phyloP scores from a whole-genome alignment of 2,888 invertebrate genomes.

The Herminia tarsipennalis region DNA sequence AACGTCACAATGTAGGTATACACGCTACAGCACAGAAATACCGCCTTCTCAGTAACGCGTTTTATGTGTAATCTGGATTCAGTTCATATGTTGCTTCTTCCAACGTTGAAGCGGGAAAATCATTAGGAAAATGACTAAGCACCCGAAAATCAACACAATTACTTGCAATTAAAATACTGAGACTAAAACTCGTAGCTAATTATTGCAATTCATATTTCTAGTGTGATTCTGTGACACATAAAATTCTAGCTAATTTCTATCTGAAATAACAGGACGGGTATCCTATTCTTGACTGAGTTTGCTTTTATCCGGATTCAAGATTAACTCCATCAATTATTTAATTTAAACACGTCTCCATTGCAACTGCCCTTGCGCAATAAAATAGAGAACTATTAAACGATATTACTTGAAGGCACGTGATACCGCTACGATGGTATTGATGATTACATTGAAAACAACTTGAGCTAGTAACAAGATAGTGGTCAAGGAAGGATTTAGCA shows the following conservation, averaged over 20 bases:
- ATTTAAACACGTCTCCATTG: too few species aligned
- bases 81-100: conserved; percentile 50
- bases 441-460: conserved; percentile 19
- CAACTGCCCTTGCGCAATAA: too few species aligned
- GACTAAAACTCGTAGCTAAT: too few species aligned
- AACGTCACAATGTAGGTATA: conserved; percentile 52
- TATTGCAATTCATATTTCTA: too few species aligned
- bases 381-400: too few species aligned
- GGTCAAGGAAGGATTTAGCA: conserved; percentile 16
- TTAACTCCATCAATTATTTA: too few species aligned
- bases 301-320: too few species aligned
- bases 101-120: conserved; percentile 34
- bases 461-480: conserved; percentile 30
- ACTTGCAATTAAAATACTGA: conserved; percentile 8
- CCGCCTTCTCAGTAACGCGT: conserved; percentile 63
- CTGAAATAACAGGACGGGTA: too few species aligned
- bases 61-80: conserved; percentile 48
- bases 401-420: conserved; percentile 21
- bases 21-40: conserved; percentile 59
- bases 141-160: conserved; percentile 1
- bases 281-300: too few species aligned
- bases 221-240: too few species aligned
- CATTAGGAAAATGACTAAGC: conserved; percentile 23
- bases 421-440: conserved; percentile 15
- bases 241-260: too few species aligned